Evolutionary conservation across 2,888 invertebrate species (phyloP).

Genomic region (Byasa hedistus): DNA sequence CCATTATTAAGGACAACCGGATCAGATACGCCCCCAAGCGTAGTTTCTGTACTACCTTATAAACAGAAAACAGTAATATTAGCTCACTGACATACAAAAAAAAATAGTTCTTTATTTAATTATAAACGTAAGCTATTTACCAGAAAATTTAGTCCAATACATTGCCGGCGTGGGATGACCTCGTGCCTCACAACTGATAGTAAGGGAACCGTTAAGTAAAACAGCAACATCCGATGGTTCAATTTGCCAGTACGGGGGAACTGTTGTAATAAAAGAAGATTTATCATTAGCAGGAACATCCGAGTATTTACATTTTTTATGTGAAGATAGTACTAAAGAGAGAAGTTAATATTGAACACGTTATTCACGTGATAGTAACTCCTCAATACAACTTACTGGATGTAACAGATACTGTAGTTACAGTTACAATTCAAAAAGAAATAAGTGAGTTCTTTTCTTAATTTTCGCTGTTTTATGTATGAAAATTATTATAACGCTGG

Average conservation of each 20-base stretch:
- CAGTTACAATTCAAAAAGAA: too few species aligned
- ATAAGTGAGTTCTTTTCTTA: too few species aligned
- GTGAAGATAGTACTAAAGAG: too few species aligned
- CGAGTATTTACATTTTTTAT: too few species aligned
- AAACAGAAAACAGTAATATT: constrained; percentile 34
- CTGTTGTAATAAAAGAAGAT: constrained; percentile 57
- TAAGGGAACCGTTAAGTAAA: constrained; percentile 85
- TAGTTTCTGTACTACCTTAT: constrained; percentile 68
- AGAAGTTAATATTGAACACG: too few species aligned
- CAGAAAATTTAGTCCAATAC: constrained; percentile 86
- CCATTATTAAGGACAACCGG: constrained; percentile 82
- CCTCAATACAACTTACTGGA: too few species aligned
- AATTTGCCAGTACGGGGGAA: constrained; percentile 88
- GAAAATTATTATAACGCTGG: not conserved
- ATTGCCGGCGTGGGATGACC: constrained; percentile 88
- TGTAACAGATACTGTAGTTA: too few species aligned
- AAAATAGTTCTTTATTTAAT: not conserved
- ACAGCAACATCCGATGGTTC: constrained; percentile 87
- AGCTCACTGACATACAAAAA: not conserved
- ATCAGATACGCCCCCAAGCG: constrained; percentile 68
- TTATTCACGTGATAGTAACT: too few species aligned
- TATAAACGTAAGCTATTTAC: constrained; percentile 56
- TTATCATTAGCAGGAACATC: too few species aligned
- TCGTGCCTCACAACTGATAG: constrained; percentile 87
- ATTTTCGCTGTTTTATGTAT: not conserved